These are phyloP conservation scores for Atherinosoma microstoma DNA, from an alignment of 2,797 vertebrate genomes.

Conservation along the genomic window DNA sequence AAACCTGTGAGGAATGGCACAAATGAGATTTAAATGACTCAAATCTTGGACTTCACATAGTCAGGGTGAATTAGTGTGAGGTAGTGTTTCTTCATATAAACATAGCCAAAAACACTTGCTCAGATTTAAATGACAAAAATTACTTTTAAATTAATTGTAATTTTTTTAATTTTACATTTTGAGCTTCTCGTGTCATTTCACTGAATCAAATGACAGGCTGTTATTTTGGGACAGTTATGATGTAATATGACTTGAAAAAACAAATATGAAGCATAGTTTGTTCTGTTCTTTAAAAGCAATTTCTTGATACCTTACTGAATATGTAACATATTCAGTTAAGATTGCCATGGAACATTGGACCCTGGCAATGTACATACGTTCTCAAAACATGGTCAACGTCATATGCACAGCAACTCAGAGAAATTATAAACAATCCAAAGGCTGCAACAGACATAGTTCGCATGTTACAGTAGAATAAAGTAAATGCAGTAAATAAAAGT, in stretches of 20 bases:
- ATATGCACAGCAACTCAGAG: no score
- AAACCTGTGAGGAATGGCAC: conserved; percentile 5
- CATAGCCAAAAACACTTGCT: background rate
- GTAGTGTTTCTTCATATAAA: conserved; percentile 11
- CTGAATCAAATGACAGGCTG: no score
- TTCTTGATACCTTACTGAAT: background rate
- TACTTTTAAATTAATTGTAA: background rate
- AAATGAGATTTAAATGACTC: conserved; percentile 31
- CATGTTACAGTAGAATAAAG: no score
- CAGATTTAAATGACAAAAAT: conserved; percentile 21
- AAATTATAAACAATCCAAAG: no score
- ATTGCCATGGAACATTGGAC: background rate
- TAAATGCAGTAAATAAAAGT: no score
- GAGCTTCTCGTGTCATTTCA: no score
- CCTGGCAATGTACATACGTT: no score
- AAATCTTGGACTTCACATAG: conserved; percentile 12
- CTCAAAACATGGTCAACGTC: background rate
- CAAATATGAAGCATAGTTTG: no score
- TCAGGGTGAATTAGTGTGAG: conserved; percentile 20
- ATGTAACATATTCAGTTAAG: no score
- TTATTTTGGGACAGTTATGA: no score
- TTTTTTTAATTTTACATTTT: background rate
- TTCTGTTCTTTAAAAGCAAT: background rate
- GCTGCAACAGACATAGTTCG: no score
- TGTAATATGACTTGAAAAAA: no score